A percentile compares a stretch with the other conserved stretches of the same genome.
These are phyloP conservation scores for Oxytorus armatus DNA, from an alignment of 2,888 invertebrate species.

Conservation along the genomic window DNA sequence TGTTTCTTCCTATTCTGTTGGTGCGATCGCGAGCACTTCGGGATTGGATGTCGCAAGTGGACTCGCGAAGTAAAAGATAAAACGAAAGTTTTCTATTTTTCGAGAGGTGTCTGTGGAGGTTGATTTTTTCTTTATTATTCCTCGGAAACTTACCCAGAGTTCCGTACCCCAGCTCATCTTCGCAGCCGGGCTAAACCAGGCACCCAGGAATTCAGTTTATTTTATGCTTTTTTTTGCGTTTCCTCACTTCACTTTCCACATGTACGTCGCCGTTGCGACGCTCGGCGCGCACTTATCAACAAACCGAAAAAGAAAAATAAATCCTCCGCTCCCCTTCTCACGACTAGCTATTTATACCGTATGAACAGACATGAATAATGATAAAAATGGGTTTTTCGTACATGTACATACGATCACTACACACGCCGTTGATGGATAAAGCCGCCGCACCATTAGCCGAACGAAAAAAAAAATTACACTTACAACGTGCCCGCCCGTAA, in stretches of 20 bases:
- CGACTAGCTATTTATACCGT: constrained; percentile 42
- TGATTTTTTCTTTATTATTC: neutral
- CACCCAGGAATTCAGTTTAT: constrained; percentile 66
- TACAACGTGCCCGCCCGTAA: constrained; percentile 82
- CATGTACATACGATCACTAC: constrained; percentile 49
- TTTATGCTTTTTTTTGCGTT: constrained; percentile 47
- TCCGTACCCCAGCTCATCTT: constrained; percentile 85
- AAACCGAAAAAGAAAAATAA: constrained; percentile 41
- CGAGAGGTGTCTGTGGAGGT: neutral
- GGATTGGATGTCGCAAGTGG: constrained; percentile 1
- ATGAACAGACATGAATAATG: constrained; percentile 60
- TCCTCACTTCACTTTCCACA: constrained; percentile 65
- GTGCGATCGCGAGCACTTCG: constrained; percentile 24
- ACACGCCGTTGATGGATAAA: constrained; percentile 50
- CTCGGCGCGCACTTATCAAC: constrained; percentile 57
- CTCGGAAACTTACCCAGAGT: constrained; percentile 85
- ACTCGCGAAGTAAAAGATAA: neutral
- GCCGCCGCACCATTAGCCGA: constrained; percentile 73
- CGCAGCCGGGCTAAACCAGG: constrained; percentile 79
- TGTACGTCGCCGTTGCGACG: constrained; percentile 63
- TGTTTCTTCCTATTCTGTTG: constrained; percentile 1
- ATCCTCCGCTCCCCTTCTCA: constrained; percentile 16
- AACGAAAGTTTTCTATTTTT: neutral
- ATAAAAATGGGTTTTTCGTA: constrained; percentile 7
- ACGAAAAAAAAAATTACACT: constrained; percentile 69